Evolutionary conservation across 2,797 vertebrate genomes (phyloP), one percentile per base, ranked within the genome.

Genomic region (Xenentodon cancila): DNA sequence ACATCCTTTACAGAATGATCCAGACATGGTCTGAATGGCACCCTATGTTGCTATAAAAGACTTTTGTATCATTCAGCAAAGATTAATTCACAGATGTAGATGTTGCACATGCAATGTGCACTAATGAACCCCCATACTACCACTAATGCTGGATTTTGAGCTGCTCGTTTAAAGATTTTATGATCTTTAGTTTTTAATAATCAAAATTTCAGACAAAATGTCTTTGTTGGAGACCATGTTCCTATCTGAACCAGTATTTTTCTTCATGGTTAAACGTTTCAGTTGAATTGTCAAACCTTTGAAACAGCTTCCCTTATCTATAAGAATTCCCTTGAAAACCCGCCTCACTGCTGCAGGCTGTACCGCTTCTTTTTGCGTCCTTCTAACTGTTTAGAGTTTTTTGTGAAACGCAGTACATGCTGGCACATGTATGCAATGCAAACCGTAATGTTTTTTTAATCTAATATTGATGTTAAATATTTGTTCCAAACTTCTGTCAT

Each of bases 241-340:
- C 37, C 4, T 21, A 0, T 44, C 43, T 47, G 53, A 66, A 61
- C 48, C 4, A 44, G 18, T 73, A 27, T 66, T 77, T 60, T 55
- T 59, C 53, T 44, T 19, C n/a, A 21, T 18, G 8, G 7, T 37
- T 53, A 76, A 63, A 47, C 22, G 25, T 25, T 44, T 21, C 0
- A 34, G 46, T 66, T 61, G 66, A 83, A 58, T 53, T 32, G 47
- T 25, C 3, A 22, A 53, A 49, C 13, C 53, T 32, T 53, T 30
- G 4, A 22, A 53, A 49, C 13, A 27, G 9, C 27, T 69, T 63
- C 51, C 25, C 17, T 15, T 57, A 64, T 72, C 40, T 51, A 6
- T 22, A 27, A 48, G 40, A 63, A 20, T 50, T 12, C 7, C 13
- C 13, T 32, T 44, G 37, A 30, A 67, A 63, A 32, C 27, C 40